Percentiles rank a stretch among this genome's conserved stretches.
Conservation (phyloP, 1,140 invertebrate species). For the Mycetomoellerius zeteki region DNA sequence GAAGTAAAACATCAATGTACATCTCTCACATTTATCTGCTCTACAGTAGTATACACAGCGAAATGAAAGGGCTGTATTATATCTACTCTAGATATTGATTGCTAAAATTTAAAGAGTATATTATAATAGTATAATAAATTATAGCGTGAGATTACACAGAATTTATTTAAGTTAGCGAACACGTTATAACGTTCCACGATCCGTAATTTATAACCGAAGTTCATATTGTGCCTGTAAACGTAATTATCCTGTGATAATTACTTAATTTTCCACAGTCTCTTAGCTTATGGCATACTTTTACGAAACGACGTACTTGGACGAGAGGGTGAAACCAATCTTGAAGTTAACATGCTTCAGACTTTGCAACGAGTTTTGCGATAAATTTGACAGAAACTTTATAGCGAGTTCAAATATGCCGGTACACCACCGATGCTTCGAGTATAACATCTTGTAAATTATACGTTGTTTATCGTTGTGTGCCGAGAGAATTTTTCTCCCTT, state of each 20-base stretch:
- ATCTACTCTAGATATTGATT: slow-evolving; percentile 26
- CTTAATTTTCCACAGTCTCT: slow-evolving; percentile 57
- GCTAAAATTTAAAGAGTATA: neutral
- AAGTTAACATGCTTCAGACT: slow-evolving; percentile 58
- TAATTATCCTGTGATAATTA: slow-evolving; percentile 59
- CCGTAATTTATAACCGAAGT: slow-evolving; percentile 62
- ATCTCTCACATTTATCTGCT: neutral
- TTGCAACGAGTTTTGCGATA: slow-evolving; percentile 55
- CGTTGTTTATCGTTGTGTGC: slow-evolving; percentile 2
- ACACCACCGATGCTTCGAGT: slow-evolving; percentile 14
- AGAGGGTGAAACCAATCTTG: slow-evolving; percentile 51
- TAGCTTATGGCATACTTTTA: slow-evolving; percentile 56
- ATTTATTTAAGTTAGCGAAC: slow-evolving; percentile 50
- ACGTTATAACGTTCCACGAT: slow-evolving; percentile 20
- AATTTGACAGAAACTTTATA: slow-evolving; percentile 59
- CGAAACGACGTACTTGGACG: slow-evolving; percentile 27
- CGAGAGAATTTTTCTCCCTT: slow-evolving; percentile 15
- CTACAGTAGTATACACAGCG: neutral
- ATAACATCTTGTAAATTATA: slow-evolving; percentile 52
- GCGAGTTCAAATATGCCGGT: slow-evolving; percentile 16
- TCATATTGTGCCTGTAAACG: slow-evolving; percentile 58
- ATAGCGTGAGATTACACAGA: slow-evolving; percentile 30
- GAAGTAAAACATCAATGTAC: slow-evolving; percentile 12
- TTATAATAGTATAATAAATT: slow-evolving; percentile 40
- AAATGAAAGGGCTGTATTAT: neutral